Base-by-base conservation (phyloP, 2,113 vertebrate species). In the Mystacornis crossleyi region DNA sequence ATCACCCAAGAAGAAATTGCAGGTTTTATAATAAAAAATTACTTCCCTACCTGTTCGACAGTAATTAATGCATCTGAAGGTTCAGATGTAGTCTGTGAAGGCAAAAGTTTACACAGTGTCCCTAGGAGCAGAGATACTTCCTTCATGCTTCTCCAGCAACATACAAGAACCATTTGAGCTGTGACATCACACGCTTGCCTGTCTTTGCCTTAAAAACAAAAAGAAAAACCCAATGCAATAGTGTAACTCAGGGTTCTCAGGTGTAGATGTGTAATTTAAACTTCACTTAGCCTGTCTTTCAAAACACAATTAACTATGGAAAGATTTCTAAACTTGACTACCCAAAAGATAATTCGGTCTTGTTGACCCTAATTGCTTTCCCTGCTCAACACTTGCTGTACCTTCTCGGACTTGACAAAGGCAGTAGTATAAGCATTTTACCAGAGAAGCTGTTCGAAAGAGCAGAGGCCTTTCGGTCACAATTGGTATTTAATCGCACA, bases 81-180 rank as follows among this genome's bases (percentile, higher is more conserved):
- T 58, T 93, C 93, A 90, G 94, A 74, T 38, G 70, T 4, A n/a
- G 83, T 31, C 58, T 92, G 95, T n/a, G 98, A 89, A 47, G 99
- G 99, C 18, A 99, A 94, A 90, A 98, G 98, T 93, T 99, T 99
- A 97, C 99, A 99, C 91, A 99, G 95, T 8, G 98, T 98, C 47
- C 99, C 99, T 18, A 99, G 93, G 70, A 99, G 98, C 96, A 99
- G 98, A 93, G 99, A 98, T 34, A 99, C 98, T 96, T 99, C 99
- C 98, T 99, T 99, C 99, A 99, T 99, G 90, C 98, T 99, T 97
- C 99, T 98, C 99, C 99, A 99, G 95, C 99, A 99, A 90, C 99
- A 99, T 2, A 99, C 99, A 89, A 99, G 98, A 72, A 99, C 99
- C 99, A 99, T 99, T 87, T 99, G 99, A 90, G 99, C 99, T 3